phyloP scores from a whole-genome alignment of 2,888 invertebrate species.

The Eupelmus urozonus region DNA sequence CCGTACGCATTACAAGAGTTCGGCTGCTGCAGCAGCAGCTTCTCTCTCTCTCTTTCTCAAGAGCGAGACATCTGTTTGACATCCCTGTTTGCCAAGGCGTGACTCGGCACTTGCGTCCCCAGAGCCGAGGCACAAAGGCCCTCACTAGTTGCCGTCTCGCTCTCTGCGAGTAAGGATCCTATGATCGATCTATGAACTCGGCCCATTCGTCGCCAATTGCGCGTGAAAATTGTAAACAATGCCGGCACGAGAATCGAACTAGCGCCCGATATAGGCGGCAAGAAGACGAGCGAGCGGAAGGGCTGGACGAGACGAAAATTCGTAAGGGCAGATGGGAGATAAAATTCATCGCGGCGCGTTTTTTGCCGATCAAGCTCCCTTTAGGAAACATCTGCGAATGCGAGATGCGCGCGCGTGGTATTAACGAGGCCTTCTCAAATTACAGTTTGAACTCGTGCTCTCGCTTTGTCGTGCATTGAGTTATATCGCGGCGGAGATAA shows the following conservation, averaged over 20 bases:
- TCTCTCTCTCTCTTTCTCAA: conserved; percentile 6
- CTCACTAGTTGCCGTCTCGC: conserved; percentile 1
- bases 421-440: conserved; percentile 39
- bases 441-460: conserved; percentile 20
- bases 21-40: conserved; percentile 3
- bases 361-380: background rate
- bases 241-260: conserved; percentile 10
- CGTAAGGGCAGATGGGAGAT: conserved; percentile 47
- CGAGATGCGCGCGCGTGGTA: conserved; percentile 27
- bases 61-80: conserved; percentile 76
- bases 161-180: conserved; percentile 62
- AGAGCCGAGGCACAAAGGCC: conserved; percentile 26
- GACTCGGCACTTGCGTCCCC: conserved; percentile 76
- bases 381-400: conserved; percentile 53
- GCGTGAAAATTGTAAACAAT: conserved; percentile 76
- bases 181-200: conserved; percentile 74
- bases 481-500: background rate
- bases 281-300: background rate
- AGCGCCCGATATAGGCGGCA: background rate
- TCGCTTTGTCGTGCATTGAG: too few relatives aligned
- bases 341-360: conserved; percentile 9
- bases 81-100: conserved; percentile 78
- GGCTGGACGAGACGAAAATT: conserved; percentile 21
- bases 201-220: conserved; percentile 73
- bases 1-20: conserved; percentile 23